Percentiles rank a stretch among this genome's conserved stretches.
phyloP scores from a whole-genome alignment of 2,113 vertebrate genomes.

The Blennius ocellaris region DNA sequence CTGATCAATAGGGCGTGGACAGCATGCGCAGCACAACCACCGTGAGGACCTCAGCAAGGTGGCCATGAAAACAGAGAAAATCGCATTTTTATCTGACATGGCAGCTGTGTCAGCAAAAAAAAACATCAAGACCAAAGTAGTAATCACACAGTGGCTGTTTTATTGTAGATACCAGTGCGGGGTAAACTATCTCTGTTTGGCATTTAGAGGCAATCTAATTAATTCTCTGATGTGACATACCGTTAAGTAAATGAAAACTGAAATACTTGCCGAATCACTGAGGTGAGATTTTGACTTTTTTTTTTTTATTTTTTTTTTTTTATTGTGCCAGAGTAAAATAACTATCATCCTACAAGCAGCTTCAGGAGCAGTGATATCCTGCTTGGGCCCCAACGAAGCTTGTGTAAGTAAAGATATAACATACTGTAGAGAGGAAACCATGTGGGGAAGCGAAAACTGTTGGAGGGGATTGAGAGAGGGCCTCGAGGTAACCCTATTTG shows the following conservation, averaged over 20 bases:
- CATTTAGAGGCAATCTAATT: constrained; percentile 44
- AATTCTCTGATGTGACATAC: constrained; percentile 18
- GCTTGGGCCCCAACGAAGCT: constrained; percentile 50
- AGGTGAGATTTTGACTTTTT: not conserved
- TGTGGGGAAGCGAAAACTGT: constrained; percentile 32
- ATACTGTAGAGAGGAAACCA: constrained; percentile 38
- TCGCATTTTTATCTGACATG: constrained; percentile 66
- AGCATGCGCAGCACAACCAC: constrained; percentile 44
- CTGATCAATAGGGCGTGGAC: constrained; percentile 70
- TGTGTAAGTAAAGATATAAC: constrained; percentile 61
- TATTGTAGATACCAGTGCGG: constrained; percentile 45
- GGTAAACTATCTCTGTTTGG: constrained; percentile 36
- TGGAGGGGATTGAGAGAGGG: constrained; percentile 47
- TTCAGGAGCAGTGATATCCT: constrained; percentile 29
- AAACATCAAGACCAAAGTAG: constrained; percentile 34
- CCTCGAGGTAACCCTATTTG: constrained; percentile 69
- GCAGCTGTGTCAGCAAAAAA: constrained; percentile 67
- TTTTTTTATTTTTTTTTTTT: not conserved
- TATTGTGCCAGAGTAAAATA: constrained; percentile 14
- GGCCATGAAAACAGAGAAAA: constrained; percentile 57
- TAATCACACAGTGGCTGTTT: constrained; percentile 51
- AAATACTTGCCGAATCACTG: constrained; percentile 5
- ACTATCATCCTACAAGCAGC: constrained; percentile 41
- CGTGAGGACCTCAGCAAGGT: constrained; percentile 54
- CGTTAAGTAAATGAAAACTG: constrained; percentile 32